Evolutionary conservation across 1,140 invertebrate genomes (phyloP).

Genomic region (Heliothis virescens): DNA sequence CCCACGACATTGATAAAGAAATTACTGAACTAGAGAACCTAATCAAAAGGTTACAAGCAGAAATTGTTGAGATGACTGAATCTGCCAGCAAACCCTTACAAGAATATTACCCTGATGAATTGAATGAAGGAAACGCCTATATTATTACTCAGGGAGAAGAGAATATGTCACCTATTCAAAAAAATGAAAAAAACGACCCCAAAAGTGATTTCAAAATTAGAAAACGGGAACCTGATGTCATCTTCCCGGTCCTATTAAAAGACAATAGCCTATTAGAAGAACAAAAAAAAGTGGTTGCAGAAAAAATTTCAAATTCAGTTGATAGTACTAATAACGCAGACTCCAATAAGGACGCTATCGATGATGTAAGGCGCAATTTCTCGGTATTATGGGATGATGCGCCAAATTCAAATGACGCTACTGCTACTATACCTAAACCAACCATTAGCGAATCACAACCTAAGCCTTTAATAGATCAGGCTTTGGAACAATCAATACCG

Average conservation of each 20-base stretch:
- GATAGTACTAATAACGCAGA: background rate
- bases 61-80: conserved; percentile 60
- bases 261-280: conserved; percentile 41
- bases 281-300: background rate
- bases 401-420: conserved; percentile 44
- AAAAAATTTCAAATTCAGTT: background rate
- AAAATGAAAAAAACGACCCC: background rate
- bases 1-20: conserved; percentile 62
- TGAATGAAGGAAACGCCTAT: background rate
- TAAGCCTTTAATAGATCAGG: background rate
- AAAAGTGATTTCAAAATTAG: background rate
- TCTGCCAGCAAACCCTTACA: conserved; percentile 35
- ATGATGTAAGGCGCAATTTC: conserved; percentile 46
- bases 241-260: conserved; percentile 44
- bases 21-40: conserved; percentile 67
- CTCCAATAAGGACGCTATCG: background rate
- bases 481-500: no score
- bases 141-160: background rate
- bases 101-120: background rate
- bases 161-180: background rate
- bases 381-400: conserved; percentile 52
- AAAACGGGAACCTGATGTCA: background rate
- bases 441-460: background rate
- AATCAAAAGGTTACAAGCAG: conserved; percentile 66
- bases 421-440: conserved; percentile 1